Evolutionary conservation across 2,888 invertebrate genomes (phyloP).

Genomic region (Shargacucullia verbasci): DNA sequence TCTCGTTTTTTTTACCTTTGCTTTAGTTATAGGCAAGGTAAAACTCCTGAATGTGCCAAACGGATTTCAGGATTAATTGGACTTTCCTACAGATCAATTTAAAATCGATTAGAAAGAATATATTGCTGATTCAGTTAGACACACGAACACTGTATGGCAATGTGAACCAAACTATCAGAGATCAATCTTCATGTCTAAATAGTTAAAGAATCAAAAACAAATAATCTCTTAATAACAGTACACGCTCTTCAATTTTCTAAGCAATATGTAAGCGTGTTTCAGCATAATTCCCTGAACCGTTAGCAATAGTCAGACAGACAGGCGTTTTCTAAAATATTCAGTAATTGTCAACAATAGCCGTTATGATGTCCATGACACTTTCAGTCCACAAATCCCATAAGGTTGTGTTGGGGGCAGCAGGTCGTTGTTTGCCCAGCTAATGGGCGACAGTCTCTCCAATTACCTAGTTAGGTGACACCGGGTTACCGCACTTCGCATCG

Average conservation of each 20-base stretch:
- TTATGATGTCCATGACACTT: constrained; percentile 46
- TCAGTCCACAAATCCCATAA: constrained; percentile 49
- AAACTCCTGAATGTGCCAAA: too few species aligned
- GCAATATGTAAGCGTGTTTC: constrained; percentile 7
- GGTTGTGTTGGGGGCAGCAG: constrained; percentile 50
- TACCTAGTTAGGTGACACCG: constrained; percentile 54
- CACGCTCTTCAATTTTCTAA: neutral
- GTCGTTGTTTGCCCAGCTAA: constrained; percentile 60
- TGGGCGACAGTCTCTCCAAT: constrained; percentile 52
- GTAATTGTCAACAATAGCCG: constrained; percentile 24
- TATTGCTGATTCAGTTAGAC: too few species aligned
- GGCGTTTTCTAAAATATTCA: constrained; percentile 24
- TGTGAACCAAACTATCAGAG: too few species aligned
- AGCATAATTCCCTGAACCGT: constrained; percentile 23
- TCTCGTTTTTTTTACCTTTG: too few species aligned
- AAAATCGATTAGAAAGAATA: too few species aligned
- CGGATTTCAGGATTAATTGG: too few species aligned
- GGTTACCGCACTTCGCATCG: constrained; percentile 37
- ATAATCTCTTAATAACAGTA: constrained; percentile 10
- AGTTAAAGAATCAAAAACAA: neutral
- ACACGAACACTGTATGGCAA: too few species aligned
- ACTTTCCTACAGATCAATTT: too few species aligned
- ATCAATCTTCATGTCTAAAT: too few species aligned
- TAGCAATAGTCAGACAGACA: constrained; percentile 1
- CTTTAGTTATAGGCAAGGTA: too few species aligned